These are phyloP conservation scores for Asteroscopus sphinx DNA, from an alignment of 2,888 invertebrate species.

Conservation along the genomic window DNA sequence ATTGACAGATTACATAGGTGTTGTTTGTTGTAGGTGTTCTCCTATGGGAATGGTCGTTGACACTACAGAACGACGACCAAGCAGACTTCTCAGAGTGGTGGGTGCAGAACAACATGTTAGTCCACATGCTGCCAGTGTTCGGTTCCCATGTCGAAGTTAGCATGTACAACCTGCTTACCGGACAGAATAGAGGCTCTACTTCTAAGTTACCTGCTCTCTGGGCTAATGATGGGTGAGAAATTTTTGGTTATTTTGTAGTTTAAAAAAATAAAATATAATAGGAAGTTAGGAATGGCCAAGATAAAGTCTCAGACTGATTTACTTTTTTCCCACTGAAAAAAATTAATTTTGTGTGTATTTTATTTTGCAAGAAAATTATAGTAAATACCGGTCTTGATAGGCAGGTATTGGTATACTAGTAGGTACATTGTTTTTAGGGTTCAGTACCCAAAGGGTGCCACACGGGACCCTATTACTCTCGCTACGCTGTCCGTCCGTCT, in stretches of 20 bases:
- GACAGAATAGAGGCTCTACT: slow-evolving; percentile 89
- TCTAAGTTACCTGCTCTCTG: slow-evolving; percentile 91
- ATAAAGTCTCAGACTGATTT: no score
- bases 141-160: slow-evolving; percentile 92
- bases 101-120: slow-evolving; percentile 89
- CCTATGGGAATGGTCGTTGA: slow-evolving; percentile 94
- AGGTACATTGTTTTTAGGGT: no score
- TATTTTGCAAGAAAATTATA: no score
- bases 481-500: no score
- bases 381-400: no score
- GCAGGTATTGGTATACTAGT: no score
- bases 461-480: no score
- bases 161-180: slow-evolving; percentile 90
- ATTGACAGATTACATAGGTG: background rate
- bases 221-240: slow-evolving; percentile 85
- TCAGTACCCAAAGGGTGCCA: no score
- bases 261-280: no score
- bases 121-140: slow-evolving; percentile 90
- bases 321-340: no score
- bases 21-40: slow-evolving; percentile 84
- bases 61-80: slow-evolving; percentile 76
- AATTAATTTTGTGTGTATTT: no score
- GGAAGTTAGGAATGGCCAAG: no score
- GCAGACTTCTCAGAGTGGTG: slow-evolving; percentile 89
- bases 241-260: background rate